Evolutionary conservation across 2,797 vertebrate genomes (phyloP).

Genomic region (Calcarius lapponicus): DNA sequence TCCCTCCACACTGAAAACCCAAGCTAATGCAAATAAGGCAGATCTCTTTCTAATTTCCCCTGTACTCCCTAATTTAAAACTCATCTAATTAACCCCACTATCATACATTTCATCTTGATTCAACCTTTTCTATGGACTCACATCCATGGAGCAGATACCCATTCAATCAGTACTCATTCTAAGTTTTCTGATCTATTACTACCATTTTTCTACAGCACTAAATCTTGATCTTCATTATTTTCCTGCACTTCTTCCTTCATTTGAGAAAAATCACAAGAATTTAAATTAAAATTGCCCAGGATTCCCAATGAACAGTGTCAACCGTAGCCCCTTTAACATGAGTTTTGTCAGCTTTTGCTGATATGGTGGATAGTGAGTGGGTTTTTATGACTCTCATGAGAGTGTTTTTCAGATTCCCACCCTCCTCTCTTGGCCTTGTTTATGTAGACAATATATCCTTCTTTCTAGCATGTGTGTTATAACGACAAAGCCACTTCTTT

Average conservation of each 20-base stretch:
- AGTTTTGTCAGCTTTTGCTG: neutral
- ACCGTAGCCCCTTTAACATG: neutral
- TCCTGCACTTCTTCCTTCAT: neutral
- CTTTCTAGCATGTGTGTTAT: neutral
- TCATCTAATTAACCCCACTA: neutral
- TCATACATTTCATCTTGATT: neutral
- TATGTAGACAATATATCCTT: neutral
- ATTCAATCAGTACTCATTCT: neutral
- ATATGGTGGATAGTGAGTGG: neutral
- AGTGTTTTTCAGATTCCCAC: neutral
- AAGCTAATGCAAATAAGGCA: neutral
- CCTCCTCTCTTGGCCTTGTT: neutral
- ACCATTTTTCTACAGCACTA: neutral
- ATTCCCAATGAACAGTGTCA: neutral
- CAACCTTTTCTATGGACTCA: neutral
- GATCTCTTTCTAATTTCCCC: neutral
- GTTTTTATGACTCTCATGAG: neutral
- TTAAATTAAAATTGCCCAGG: neutral
- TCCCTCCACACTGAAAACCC: neutral
- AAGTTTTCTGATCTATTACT: neutral
- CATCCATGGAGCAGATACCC: neutral
- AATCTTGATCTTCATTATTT: neutral
- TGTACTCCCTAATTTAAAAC: slow-evolving; percentile 3
- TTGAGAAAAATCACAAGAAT: neutral
- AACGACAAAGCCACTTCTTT: neutral